Evolutionary conservation across 2,113 vertebrate genomes (phyloP).

Genomic region (Muscicapa adusta): DNA sequence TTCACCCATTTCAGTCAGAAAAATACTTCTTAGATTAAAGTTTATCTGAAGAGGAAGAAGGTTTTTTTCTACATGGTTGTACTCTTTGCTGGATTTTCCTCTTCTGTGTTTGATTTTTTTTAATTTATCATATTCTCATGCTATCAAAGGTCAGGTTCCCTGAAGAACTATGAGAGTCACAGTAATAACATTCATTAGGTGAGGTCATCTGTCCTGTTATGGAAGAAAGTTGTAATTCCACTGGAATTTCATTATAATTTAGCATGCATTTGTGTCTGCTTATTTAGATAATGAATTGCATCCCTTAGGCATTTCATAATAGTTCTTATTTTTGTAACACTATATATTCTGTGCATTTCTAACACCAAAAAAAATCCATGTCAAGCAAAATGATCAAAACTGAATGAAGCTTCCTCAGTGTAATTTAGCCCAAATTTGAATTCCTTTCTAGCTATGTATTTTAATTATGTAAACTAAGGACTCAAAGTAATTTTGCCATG

Average conservation of each 20-base stretch:
- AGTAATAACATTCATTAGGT: neutral
- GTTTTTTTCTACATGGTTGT: neutral
- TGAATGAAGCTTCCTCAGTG: neutral
- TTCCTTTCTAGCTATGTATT: slow-evolving; percentile 31
- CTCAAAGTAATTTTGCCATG: neutral
- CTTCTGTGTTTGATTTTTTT: neutral
- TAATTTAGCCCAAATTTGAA: slow-evolving; percentile 40
- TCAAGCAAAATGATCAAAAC: slow-evolving; percentile 45
- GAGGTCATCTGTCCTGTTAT: slow-evolving; percentile 40
- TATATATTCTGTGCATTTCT: neutral
- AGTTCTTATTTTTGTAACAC: slow-evolving; percentile 48
- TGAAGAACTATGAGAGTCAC: neutral
- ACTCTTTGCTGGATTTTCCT: neutral
- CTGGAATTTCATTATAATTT: slow-evolving; percentile 61
- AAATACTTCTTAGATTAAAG: neutral
- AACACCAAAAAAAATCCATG: slow-evolving; percentile 8
- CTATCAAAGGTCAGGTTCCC: neutral
- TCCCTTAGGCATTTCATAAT: slow-evolving; percentile 38
- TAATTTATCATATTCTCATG: neutral
- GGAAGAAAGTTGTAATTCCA: slow-evolving; percentile 19
- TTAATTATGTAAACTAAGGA: slow-evolving; percentile 11
- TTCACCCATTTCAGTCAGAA: neutral
- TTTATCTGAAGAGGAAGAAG: neutral
- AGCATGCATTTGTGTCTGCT: slow-evolving; percentile 33
- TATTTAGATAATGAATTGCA: slow-evolving; percentile 57